These are phyloP conservation scores for Clostera curtula DNA, from an alignment of 2,888 invertebrate species.

Conservation along the genomic window DNA sequence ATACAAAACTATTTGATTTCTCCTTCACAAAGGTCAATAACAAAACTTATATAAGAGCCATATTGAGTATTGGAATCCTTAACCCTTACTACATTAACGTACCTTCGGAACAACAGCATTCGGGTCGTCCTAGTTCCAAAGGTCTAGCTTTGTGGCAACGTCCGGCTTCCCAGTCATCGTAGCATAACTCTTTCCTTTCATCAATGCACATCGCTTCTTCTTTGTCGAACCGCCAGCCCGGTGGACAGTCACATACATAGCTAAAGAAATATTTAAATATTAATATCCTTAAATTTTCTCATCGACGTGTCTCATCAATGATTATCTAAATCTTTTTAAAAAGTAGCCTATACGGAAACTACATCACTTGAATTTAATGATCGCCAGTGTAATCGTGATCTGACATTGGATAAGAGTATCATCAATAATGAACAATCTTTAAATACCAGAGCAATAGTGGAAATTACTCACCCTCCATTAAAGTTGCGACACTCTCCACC, in stretches of 20 bases:
- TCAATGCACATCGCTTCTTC: slow-evolving; percentile 83
- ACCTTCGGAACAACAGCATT: slow-evolving; percentile 68
- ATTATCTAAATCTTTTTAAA: no score
- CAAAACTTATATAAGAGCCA: background rate
- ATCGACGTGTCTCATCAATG: no score
- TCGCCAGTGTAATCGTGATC: background rate
- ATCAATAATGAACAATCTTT: no score
- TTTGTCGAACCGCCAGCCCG: slow-evolving; percentile 81
- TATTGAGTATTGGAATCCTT: no score
- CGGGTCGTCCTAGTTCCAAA: slow-evolving; percentile 48
- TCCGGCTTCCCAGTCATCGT: slow-evolving; percentile 69
- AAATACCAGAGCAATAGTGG: no score
- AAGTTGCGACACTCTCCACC: slow-evolving; percentile 89
- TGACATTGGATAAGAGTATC: no score
- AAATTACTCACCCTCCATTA: slow-evolving; percentile 77
- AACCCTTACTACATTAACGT: background rate
- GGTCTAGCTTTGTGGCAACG: slow-evolving; percentile 57
- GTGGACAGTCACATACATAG: slow-evolving; percentile 87
- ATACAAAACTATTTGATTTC: no score
- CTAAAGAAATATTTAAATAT: no score
- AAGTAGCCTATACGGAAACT: no score
- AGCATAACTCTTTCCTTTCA: slow-evolving; percentile 84
- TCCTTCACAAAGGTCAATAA: no score
- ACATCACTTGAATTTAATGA: background rate
- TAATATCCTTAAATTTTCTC: no score